Base-by-base conservation (phyloP, 2,888 invertebrate species). In the Torymus tubicola region DNA sequence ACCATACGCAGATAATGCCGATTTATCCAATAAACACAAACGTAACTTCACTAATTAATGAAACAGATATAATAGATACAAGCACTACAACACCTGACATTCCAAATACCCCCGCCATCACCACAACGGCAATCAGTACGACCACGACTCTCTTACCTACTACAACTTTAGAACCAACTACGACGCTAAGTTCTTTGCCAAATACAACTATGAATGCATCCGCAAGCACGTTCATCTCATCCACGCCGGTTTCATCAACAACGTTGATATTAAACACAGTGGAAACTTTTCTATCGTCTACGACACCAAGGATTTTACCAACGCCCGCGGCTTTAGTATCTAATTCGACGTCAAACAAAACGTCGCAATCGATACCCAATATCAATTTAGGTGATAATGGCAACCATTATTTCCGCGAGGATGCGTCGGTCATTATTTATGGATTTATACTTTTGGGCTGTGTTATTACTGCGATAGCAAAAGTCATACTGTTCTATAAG, bases 401-500 rank as follows among this genome's bases (percentile, higher is more conserved):
- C 2, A 31, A 31, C 5, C 31, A 18, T 21, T 63, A 72, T 65
- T 16, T 78, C 10, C 50, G 53, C 14, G 42, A 42, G 4, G 31
- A 74, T 21, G 16, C 24, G 12, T 89, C 89, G 57, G 86, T 84
- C 64, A 91, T 75, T 89, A 91, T 95, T 81, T 95, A 95, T 91
- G 93, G 93, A 0, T 86, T 90, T 58, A 92, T 93, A 72, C 94
- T 95, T 82, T 67, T 93, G 0, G 91, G 80, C 2, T 86, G 89
- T 60, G 84, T 91, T 2, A 69, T 89, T 8, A 77, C 88, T 0
- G 93, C 94, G 2, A n/a, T 81, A 10, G 60, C n/a, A 55, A 79
- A 78, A 16, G 53, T 65, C 16, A 14, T 63, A 93, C 93, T 95
- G 67, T 95, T 95, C 91, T 94, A 94, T 86, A 93, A 93, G 90